These are phyloP conservation scores for Stigmatopora nigra DNA, from an alignment of 2,113 vertebrate species.

Conservation along the genomic window DNA sequence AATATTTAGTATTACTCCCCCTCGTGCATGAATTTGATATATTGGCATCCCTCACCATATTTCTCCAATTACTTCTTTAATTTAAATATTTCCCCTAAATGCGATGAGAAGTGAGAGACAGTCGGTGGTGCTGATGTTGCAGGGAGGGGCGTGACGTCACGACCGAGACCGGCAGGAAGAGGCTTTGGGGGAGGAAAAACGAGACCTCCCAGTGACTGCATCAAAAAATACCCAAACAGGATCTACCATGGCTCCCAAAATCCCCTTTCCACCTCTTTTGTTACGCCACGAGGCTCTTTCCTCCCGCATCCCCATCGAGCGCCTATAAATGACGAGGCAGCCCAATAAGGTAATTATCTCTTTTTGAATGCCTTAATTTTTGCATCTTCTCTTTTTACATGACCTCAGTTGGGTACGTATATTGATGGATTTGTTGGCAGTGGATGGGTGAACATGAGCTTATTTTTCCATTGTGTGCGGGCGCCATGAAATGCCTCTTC, in stretches of 20 bases:
- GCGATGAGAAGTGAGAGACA: not conserved
- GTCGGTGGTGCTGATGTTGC: slow-evolving; percentile 64
- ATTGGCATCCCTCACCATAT: not conserved
- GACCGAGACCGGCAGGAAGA: slow-evolving; percentile 44
- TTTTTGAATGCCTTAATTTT: slow-evolving; percentile 40
- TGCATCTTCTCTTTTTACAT: slow-evolving; percentile 43
- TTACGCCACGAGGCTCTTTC: slow-evolving; percentile 31
- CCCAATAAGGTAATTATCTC: slow-evolving; percentile 66
- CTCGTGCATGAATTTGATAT: not conserved
- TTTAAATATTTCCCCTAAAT: not conserved
- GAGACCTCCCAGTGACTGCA: slow-evolving; percentile 63
- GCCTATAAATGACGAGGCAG: slow-evolving; percentile 63
- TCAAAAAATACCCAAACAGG: slow-evolving; percentile 46
- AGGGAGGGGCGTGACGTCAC: slow-evolving; percentile 69
- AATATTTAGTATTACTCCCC: not conserved
- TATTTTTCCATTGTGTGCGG: slow-evolving; percentile 10
- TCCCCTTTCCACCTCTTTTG: slow-evolving; percentile 27
- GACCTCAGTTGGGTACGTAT: not conserved
- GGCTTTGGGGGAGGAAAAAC: slow-evolving; percentile 33
- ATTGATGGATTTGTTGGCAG: not conserved
- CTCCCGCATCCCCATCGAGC: slow-evolving; percentile 34
- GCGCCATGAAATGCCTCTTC: slow-evolving; percentile 17
- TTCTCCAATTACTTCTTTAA: not conserved
- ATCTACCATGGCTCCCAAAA: slow-evolving; percentile 40
- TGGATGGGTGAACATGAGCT: not conserved